phyloP scores from a whole-genome alignment of 1,140 invertebrate species.

The Drosophila cardini region DNA sequence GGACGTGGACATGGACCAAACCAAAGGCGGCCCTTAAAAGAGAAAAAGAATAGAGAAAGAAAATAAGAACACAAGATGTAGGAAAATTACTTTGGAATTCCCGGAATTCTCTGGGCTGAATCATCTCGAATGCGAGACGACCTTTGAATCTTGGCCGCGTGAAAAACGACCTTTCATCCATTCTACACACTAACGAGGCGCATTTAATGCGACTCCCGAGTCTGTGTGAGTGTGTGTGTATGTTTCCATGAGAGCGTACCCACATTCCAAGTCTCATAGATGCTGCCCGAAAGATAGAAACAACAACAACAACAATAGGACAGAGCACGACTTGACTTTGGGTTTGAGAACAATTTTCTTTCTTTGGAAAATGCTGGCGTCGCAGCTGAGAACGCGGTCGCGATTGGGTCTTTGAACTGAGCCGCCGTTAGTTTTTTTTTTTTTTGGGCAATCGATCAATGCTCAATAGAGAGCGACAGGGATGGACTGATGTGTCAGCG shows the following conservation, averaged over 20 bases:
- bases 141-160: slow-evolving; percentile 74
- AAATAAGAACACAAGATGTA: slow-evolving; percentile 43
- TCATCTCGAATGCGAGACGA: slow-evolving; percentile 68
- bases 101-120: slow-evolving; percentile 76
- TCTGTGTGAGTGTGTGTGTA: slow-evolving; percentile 16
- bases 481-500: slow-evolving; percentile 14
- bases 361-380: slow-evolving; percentile 43
- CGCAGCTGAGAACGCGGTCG: slow-evolving; percentile 37
- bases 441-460: slow-evolving; percentile 79
- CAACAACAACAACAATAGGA: slow-evolving; percentile 29
- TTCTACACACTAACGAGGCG: slow-evolving; percentile 77
- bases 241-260: slow-evolving; percentile 69
- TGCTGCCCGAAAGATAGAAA: slow-evolving; percentile 37
- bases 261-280: slow-evolving; percentile 73
- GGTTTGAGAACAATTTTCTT: slow-evolving; percentile 76
- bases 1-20: slow-evolving; percentile 47
- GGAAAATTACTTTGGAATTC: slow-evolving; percentile 77
- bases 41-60: slow-evolving; percentile 32
- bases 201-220: slow-evolving; percentile 49
- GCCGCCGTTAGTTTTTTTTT: slow-evolving; percentile 67
- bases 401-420: slow-evolving; percentile 68
- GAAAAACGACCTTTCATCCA: slow-evolving; percentile 81
- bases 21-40: slow-evolving; percentile 56
- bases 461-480: slow-evolving; percentile 50
- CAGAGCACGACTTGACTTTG: slow-evolving; percentile 75